These are phyloP conservation scores for Bombus superbus DNA, from an alignment of 1,140 invertebrate species.

Conservation along the genomic window DNA sequence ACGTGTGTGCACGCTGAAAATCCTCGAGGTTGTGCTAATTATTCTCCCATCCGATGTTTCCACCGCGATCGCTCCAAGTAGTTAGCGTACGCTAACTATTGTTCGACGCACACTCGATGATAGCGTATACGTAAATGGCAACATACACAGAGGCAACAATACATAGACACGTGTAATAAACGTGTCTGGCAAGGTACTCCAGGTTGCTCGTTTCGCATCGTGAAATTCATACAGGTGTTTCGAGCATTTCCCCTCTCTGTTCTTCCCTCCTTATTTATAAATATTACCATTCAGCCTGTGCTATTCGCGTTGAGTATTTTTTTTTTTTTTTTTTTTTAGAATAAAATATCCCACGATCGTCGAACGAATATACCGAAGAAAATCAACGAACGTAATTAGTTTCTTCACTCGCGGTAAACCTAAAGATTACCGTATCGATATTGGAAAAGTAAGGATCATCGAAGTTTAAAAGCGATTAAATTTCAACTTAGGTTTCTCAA, in stretches of 20 bases:
- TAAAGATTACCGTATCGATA: no score
- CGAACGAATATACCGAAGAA: no score
- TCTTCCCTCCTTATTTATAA: background rate
- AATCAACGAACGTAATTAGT: no score
- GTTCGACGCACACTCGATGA: slow-evolving; percentile 5
- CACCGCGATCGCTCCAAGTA: slow-evolving; percentile 13
- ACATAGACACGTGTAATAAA: slow-evolving; percentile 14
- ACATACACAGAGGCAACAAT: no score
- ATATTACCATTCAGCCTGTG: background rate
- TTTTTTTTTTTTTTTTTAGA: no score
- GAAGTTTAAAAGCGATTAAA: no score
- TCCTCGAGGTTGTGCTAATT: slow-evolving; percentile 40
- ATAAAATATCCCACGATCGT: no score
- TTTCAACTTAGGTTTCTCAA: no score
- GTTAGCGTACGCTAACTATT: slow-evolving; percentile 36
- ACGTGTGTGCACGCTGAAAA: slow-evolving; percentile 10
- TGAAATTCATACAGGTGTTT: slow-evolving; percentile 24
- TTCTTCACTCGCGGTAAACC: no score
- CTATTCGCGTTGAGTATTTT: background rate
- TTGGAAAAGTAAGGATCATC: no score
- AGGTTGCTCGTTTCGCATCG: slow-evolving; percentile 24
- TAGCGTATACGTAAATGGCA: background rate
- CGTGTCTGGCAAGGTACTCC: slow-evolving; percentile 25
- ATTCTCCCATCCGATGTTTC: slow-evolving; percentile 27
- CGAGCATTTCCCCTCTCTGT: background rate